Percentiles rank a stretch among this genome's conserved stretches.
Evolutionary conservation across 2,888 invertebrate genomes (phyloP).

Genomic region (Archips crataeganus): DNA sequence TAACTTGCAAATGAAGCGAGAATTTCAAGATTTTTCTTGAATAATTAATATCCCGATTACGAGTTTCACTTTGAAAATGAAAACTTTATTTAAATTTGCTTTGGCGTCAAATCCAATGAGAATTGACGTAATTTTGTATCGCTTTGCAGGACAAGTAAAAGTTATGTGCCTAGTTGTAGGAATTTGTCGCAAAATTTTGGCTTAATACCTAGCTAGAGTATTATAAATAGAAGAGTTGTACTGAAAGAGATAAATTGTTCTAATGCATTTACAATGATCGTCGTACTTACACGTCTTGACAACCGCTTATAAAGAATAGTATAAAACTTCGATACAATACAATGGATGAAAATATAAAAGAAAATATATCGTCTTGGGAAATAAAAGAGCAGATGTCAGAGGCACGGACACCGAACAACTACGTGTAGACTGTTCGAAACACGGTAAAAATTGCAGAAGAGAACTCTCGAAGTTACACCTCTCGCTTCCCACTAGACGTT

Average conservation of each 20-base stretch:
- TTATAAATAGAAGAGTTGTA: not conserved
- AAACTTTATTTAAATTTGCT: slow-evolving; percentile 51
- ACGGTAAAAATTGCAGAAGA: slow-evolving; percentile 43
- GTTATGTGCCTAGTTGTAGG: slow-evolving; percentile 18
- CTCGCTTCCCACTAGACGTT: slow-evolving; percentile 9
- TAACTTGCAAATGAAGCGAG: slow-evolving; percentile 46
- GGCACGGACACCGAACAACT: slow-evolving; percentile 54
- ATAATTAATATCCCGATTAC: slow-evolving; percentile 51
- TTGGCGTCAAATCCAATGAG: slow-evolving; percentile 47
- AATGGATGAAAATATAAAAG: slow-evolving; percentile 60
- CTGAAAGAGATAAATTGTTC: not conserved
- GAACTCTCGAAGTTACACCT: slow-evolving; percentile 30
- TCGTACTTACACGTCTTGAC: slow-evolving; percentile 36
- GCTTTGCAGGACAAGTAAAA: slow-evolving; percentile 45
- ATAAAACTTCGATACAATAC: slow-evolving; percentile 55
- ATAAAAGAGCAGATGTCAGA: slow-evolving; percentile 64
- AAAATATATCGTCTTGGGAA: slow-evolving; percentile 59
- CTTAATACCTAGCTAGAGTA: not conserved
- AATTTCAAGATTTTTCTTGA: slow-evolving; percentile 49
- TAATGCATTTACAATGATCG: slow-evolving; percentile 15
- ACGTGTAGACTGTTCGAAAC: slow-evolving; percentile 40
- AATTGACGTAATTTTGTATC: slow-evolving; percentile 46
- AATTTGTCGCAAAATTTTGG: not conserved
- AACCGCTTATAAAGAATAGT: slow-evolving; percentile 47
- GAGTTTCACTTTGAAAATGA: slow-evolving; percentile 47